Percentiles rank a stretch among this genome's conserved stretches.
phyloP scores from a whole-genome alignment of 1,140 invertebrate genomes.

The Drosophila pseudoananassae region DNA sequence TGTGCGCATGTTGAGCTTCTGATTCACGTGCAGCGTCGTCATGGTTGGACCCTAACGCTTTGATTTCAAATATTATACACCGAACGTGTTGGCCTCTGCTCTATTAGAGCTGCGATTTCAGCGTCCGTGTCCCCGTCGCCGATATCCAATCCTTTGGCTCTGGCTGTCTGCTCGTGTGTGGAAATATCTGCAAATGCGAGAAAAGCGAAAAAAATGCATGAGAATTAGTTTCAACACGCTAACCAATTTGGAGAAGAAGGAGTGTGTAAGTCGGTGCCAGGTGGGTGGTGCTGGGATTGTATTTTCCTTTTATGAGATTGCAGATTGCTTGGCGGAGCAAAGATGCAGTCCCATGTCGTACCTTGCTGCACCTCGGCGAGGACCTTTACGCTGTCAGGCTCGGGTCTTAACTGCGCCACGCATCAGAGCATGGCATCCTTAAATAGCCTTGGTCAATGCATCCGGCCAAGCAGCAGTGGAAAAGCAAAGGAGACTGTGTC shows the following conservation, averaged over 20 bases:
- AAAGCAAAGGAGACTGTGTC: background rate
- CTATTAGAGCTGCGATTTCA: constrained; percentile 53
- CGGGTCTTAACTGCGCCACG: constrained; percentile 75
- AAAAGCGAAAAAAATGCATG: constrained; percentile 29
- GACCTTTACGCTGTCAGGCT: constrained; percentile 65
- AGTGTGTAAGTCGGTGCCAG: background rate
- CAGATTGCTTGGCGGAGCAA: constrained; percentile 38
- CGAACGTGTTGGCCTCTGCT: constrained; percentile 51
- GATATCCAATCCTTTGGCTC: constrained; percentile 11
- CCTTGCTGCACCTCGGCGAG: constrained; percentile 1
- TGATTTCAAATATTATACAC: constrained; percentile 84
- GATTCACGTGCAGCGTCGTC: constrained; percentile 54
- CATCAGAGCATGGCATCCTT: constrained; percentile 76
- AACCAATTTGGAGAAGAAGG: constrained; percentile 16
- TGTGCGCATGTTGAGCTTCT: constrained; percentile 76
- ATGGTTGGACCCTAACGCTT: constrained; percentile 74
- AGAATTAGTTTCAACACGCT: constrained; percentile 7
- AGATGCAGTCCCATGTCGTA: constrained; percentile 6
- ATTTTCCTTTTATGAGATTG: constrained; percentile 43
- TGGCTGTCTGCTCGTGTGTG: constrained; percentile 11
- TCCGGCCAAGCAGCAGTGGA: constrained; percentile 35
- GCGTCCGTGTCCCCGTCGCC: constrained; percentile 23
- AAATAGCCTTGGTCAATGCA: constrained; percentile 74
- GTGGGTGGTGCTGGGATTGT: background rate
- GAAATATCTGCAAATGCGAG: constrained; percentile 48